Percentiles rank a stretch among this genome's conserved stretches.
These are phyloP conservation scores for Rhopalosiphum maidis DNA, from an alignment of 1,140 invertebrate species.

Conservation along the genomic window DNA sequence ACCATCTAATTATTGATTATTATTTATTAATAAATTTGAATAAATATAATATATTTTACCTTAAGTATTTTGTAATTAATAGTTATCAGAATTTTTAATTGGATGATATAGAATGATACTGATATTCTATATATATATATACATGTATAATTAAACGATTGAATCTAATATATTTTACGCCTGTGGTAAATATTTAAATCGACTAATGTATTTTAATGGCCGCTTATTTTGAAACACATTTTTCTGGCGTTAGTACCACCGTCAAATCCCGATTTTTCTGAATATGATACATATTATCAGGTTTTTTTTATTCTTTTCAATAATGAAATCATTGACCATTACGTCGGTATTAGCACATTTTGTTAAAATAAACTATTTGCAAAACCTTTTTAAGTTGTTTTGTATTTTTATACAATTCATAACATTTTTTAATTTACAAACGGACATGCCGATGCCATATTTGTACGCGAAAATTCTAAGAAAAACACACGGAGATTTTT, in stretches of 20 bases:
- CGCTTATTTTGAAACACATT: not conserved
- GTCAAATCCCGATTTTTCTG: too few relatives aligned
- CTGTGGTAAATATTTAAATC: not conserved
- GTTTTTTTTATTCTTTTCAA: not conserved
- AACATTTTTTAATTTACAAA: not conserved
- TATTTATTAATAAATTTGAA: not conserved
- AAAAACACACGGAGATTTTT: too few relatives aligned
- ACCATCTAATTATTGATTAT: conserved; percentile 29
- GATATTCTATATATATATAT: not conserved
- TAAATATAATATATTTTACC: not conserved
- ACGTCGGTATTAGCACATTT: not conserved
- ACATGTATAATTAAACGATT: not conserved
- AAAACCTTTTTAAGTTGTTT: not conserved
- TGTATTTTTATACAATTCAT: not conserved
- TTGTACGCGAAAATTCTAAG: too few relatives aligned
- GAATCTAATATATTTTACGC: not conserved
- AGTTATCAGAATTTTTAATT: not conserved
- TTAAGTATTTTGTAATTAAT: not conserved
- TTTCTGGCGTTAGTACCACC: not conserved
- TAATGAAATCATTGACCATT: too few relatives aligned
- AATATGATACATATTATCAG: not conserved
- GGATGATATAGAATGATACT: not conserved
- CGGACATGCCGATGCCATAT: not conserved
- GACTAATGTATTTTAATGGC: not conserved
- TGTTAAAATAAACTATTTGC: not conserved